Percentiles rank a stretch among this genome's conserved stretches.
These are phyloP conservation scores for Spilarctia lutea DNA, from an alignment of 2,888 invertebrate genomes.

Conservation along the genomic window DNA sequence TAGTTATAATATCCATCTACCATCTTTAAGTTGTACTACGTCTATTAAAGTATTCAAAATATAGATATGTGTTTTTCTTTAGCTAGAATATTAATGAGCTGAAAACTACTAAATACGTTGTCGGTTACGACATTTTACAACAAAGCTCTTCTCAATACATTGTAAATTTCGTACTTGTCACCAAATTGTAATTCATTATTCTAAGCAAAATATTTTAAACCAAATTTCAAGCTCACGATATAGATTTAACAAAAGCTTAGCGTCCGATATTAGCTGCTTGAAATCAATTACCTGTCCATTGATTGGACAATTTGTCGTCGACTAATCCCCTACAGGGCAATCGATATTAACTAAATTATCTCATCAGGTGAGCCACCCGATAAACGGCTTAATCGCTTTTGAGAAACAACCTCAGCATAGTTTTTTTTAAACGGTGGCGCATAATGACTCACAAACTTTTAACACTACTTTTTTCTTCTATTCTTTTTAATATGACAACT, in stretches of 20 bases:
- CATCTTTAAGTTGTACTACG: neutral
- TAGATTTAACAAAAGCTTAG: conserved; percentile 58
- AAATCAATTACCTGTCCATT: conserved; percentile 87
- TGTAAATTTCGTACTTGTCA: conserved; percentile 32
- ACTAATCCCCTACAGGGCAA: conserved; percentile 71
- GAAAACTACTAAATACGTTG: neutral
- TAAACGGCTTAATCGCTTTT: conserved; percentile 41
- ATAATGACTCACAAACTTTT: neutral
- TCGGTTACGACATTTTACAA: neutral
- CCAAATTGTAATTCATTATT: conserved; percentile 32
- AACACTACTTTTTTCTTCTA: too few species aligned
- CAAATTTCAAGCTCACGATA: conserved; percentile 45
- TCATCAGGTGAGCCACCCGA: conserved; percentile 69
- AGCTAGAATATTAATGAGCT: neutral
- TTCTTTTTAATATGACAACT: neutral
- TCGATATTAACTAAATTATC: conserved; percentile 82
- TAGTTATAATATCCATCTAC: neutral
- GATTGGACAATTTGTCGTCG: conserved; percentile 87
- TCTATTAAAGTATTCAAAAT: neutral
- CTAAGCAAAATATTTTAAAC: conserved; percentile 44
- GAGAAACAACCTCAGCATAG: conserved; percentile 35
- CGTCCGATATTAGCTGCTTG: conserved; percentile 73
- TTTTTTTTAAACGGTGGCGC: conserved; percentile 27
- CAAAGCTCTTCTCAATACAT: conserved; percentile 14
- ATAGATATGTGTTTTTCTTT: neutral